Evolutionary conservation across 2,113 vertebrate genomes (phyloP), one percentile per base, ranked within the genome.

Genomic region (Bettongia penicillata): DNA sequence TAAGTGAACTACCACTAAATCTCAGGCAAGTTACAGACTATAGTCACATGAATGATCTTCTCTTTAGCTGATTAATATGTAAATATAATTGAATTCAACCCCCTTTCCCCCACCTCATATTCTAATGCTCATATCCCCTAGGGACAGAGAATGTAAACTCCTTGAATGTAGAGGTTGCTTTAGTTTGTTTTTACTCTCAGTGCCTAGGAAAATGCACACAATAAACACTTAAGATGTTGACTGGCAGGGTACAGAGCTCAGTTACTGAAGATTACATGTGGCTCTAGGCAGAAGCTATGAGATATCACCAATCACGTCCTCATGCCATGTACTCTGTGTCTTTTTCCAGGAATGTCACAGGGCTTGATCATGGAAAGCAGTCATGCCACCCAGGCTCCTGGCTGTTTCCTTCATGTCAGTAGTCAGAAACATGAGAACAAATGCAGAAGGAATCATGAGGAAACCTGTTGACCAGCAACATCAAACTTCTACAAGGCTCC

Each of bases 1-100:
- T 90, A 89, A 90, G 9, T 94, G 90, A 90, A 57, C 8, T 43
- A 3, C n/a, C 61, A 90, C 94, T 89, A 96, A 91, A 49, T 90
- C 68, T 93, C 26, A 91, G 90, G 68, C 53, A 53, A 37, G n/a
- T 19, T 93, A 37, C 31, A 93, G 51, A 94, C 26, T 94, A 47
- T 31, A 51, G 77, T 0, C 91, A 49, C 19, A 6, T 6, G 48
- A 22, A 6, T 93, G 94, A 95, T 96, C 25, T 16, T 96, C 22
- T 16, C 91, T 96, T 97, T 93, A 95, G 28, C 77, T 51, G 26
- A 77, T 43, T 77, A 77, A n/a, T 43, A 43, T 77, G 8, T 5
- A 16, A 77, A 84, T 43, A 84, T 23, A 84, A 43, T 84, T 84
- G 68, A 23, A 43, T 84, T 84, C 5, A 22, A 6, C 16, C 2